These are phyloP conservation scores for Lordiphosa andalusiaca DNA, from an alignment of 2,888 invertebrate genomes.

Conservation along the genomic window DNA sequence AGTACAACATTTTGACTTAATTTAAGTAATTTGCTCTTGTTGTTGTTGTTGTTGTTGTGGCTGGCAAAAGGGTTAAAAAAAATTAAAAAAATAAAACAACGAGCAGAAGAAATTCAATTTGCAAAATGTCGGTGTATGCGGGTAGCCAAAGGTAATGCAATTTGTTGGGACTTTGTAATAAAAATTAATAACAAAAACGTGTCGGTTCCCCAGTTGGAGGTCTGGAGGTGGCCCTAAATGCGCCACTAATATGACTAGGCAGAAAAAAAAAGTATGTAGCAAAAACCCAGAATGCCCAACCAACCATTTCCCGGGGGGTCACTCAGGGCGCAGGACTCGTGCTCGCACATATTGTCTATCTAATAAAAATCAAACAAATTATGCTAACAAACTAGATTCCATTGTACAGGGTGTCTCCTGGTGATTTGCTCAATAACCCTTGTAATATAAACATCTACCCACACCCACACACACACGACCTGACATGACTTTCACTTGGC, in stretches of 20 bases:
- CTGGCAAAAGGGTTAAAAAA: background rate
- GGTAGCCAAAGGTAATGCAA: slow-evolving; percentile 49
- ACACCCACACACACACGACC: slow-evolving; percentile 41
- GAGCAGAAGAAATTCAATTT: slow-evolving; percentile 44
- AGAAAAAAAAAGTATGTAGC: slow-evolving; percentile 39
- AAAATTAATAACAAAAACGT: slow-evolving; percentile 78
- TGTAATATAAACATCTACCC: slow-evolving; percentile 67
- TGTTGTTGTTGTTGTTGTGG: background rate
- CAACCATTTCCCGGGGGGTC: too few relatives aligned
- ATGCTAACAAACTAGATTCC: slow-evolving; percentile 76
- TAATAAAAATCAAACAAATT: slow-evolving; percentile 78
- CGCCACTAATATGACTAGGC: slow-evolving; percentile 72
- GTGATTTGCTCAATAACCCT: slow-evolving; percentile 80
- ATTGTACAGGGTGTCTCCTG: slow-evolving; percentile 41
- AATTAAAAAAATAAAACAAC: too few relatives aligned
- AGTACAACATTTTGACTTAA: slow-evolving; percentile 1
- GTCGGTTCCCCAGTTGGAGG: slow-evolving; percentile 41
- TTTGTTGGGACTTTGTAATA: slow-evolving; percentile 69
- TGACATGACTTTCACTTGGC: slow-evolving; percentile 52
- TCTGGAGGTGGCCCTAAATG: slow-evolving; percentile 32
- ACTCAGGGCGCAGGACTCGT: slow-evolving; percentile 1
- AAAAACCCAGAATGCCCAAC: background rate
- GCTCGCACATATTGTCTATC: slow-evolving; percentile 56
- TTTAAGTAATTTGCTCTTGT: slow-evolving; percentile 2
- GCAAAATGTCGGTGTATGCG: slow-evolving; percentile 45